A percentile compares a stretch with the other conserved stretches of the same genome.
These are phyloP conservation scores for Zapornia atra DNA, from an alignment of 2,113 vertebrate species.

Conservation along the genomic window DNA sequence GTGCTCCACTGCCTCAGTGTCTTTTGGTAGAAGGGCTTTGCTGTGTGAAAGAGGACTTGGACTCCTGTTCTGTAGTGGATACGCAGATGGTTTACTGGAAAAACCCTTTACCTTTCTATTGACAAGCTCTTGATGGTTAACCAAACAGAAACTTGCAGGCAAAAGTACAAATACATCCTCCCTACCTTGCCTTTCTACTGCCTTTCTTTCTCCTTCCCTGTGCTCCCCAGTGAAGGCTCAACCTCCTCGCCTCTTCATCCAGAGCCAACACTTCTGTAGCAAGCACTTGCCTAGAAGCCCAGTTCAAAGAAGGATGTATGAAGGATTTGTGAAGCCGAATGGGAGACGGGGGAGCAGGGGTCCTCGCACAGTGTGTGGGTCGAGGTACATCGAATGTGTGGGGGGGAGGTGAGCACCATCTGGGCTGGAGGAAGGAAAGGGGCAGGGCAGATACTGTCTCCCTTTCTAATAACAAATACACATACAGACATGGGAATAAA, in stretches of 20 bases:
- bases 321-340: background rate
- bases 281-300: background rate
- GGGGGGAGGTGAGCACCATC: accelerated
- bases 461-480: background rate
- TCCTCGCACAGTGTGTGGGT: accelerated
- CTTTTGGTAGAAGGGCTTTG: accelerated
- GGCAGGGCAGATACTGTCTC: background rate
- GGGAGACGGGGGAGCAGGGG: background rate
- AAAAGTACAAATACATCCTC: background rate
- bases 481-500: background rate
- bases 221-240: background rate
- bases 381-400: background rate
- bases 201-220: background rate
- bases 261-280: background rate
- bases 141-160: background rate
- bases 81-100: background rate
- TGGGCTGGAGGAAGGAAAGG: accelerated
- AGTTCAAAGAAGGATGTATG: background rate
- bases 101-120: background rate
- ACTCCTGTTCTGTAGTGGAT: background rate
- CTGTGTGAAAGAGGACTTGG: background rate
- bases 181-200: background rate
- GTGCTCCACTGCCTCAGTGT: background rate
- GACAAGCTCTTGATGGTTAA: background rate
- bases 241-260: background rate